Base-by-base conservation (phyloP, 2,113 vertebrate genomes). In the Rhynchomys soricoides region DNA sequence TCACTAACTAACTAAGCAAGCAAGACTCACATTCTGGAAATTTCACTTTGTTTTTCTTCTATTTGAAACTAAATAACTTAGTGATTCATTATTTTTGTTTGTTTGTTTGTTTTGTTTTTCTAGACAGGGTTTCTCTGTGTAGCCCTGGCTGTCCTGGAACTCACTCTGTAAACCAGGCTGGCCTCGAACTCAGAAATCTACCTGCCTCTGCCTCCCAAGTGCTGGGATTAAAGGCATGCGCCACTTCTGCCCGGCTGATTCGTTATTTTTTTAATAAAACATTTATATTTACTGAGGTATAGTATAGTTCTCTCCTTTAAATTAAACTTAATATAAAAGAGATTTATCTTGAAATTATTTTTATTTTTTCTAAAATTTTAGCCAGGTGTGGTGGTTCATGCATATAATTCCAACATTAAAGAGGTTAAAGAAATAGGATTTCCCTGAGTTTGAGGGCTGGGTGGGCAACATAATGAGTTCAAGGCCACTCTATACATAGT, bases 1-100 rank as follows among this genome's bases (percentile, higher is more conserved):
- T 50, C n/a, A n/a, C n/a, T n/a, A n/a, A n/a, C n/a, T n/a, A n/a
- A 52, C 50, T 64, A 64, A 64, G 8, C 5, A 68, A n/a, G 19
- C n/a, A 73, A 73, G n/a, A 40, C 48, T 17, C 19, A 34, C 31
- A 55, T 57, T 82, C 21, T 82, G 52, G 37, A 82, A 81, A 93
- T 86, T 91, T 94, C 6, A 86, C 12, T 70, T 95, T 40, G 5
- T 79, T 91, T 19, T 62, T 77, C 77, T 93, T 85, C n/a, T 96
- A 15, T 91, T 71, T 78, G 75, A 79, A 93, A 91, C 31, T 91
- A 79, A 31, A 52, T 37, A 81, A 22, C 78, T 55, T 81, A 55
- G 31, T 22, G 34, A n/a, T 52, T 52, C 29, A 34, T 78, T 31
- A n/a, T n/a, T n/a, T n/a, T n/a, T n/a, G n/a, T n/a, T n/a, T n/a